Percentiles rank a stretch among this genome's conserved stretches.
Evolutionary conservation across 2,113 vertebrate species (phyloP).

Genomic region (Thunnus thynnus): DNA sequence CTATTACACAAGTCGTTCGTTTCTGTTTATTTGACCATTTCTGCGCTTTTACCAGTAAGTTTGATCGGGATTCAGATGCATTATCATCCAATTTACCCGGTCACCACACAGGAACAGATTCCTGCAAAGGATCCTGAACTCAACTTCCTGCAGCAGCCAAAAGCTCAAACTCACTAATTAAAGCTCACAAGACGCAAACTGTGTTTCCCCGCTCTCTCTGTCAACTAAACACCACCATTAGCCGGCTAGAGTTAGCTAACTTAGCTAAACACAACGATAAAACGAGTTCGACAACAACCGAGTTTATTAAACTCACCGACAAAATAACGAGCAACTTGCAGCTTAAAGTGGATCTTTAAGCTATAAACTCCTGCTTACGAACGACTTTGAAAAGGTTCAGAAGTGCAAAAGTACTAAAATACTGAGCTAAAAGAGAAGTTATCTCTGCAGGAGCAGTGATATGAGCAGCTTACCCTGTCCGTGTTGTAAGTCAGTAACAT

Average conservation of each 20-base stretch:
- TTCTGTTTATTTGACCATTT: background rate
- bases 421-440: background rate
- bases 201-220: too few species aligned
- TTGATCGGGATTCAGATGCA: too few species aligned
- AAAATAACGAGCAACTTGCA: background rate
- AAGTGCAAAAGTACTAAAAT: fast-evolving
- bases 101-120: too few species aligned
- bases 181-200: background rate
- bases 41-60: too few species aligned
- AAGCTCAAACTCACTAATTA: background rate
- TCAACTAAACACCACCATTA: too few species aligned
- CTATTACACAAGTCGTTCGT: background rate
- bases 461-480: background rate
- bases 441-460: background rate
- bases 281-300: background rate
- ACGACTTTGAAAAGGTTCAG: fast-evolving
- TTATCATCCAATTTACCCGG: too few species aligned
- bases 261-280: too few species aligned
- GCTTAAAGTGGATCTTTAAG: background rate
- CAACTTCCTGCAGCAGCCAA: too few species aligned
- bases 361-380: too few species aligned
- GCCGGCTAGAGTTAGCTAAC: background rate
- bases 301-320: background rate
- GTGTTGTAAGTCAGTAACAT: too few species aligned
- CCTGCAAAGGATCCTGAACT: too few species aligned